Base-by-base conservation (phyloP, 2,113 vertebrate genomes). In the Mungos mungo region DNA sequence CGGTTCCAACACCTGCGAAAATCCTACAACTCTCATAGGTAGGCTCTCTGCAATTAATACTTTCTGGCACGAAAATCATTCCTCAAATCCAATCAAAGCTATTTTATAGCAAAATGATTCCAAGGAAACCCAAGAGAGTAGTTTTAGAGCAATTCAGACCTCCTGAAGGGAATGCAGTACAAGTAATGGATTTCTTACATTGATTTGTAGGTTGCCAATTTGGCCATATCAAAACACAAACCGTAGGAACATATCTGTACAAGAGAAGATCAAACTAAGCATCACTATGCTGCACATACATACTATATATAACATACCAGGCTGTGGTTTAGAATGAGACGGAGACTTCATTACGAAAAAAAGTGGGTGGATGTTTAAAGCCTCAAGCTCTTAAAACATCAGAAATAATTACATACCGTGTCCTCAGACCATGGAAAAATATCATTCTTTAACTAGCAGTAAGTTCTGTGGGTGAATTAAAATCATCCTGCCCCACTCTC, bases 31-130 rank as follows among this genome's bases (percentile, higher is more conserved):
- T 68, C 12, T 95, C 77, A 71, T 12, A 69, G 50, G 41, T 27
- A 63, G n/a, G 9, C 11, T 69, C 1, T 92, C 33, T 50, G 31
- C 66, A 88, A 81, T 81, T 88, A 87, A 91, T 63, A 88, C n/a
- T 95, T 91, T 72, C 33, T 93, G 52, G 25, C 35, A 80, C 57
- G 93, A 74, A 93, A 90, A 50, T 88, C 38, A 52, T 72, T 80
- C 45, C 50, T 95, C 29, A 0, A 93, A 52, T 88, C 52, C 88
- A 95, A 45, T 7, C n/a, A 71, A 95, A 72, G 29, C 7, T 88
- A 81, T 93, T 85, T 93, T 25, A 69, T 35, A 86, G 68, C 12
- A 92, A 85, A 96, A 93, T 57, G 19, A 96, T 80, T 72, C 50
- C 45, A 47, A 93, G 65, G 65, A 96, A 87, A 95, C 3, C 41